A percentile compares a stretch with the other conserved stretches of the same genome.
Conservation (phyloP, 2,797 vertebrate species). For the Denticeps clupeoides region DNA sequence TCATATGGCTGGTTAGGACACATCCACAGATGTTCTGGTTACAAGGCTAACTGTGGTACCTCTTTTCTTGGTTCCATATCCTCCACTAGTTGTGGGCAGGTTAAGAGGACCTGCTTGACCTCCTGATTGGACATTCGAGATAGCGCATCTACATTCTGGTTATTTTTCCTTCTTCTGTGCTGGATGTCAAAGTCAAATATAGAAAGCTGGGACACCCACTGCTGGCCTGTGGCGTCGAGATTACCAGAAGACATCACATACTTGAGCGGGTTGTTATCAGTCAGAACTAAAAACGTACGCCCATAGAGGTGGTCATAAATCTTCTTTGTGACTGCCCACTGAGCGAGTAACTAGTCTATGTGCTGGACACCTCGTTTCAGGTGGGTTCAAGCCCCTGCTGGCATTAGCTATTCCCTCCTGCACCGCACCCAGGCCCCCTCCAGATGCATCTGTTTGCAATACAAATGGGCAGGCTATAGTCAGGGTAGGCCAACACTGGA, state of each 20-base stretch:
- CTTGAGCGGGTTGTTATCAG: conserved; percentile 29
- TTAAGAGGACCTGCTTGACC: not conserved
- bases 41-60: not conserved
- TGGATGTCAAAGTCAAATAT: conserved; percentile 22
- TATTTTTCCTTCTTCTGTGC: conserved; percentile 11
- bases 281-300: conserved; percentile 11
- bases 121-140: conserved; percentile 15
- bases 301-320: conserved; percentile 26
- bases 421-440: conserved; percentile 21
- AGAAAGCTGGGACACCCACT: conserved; percentile 18
- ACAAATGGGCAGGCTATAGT: conserved; percentile 30
- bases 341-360: conserved; percentile 18
- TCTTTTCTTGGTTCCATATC: not conserved
- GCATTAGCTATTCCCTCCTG: conserved; percentile 23
- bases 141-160: conserved; percentile 19
- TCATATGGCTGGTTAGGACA: conserved; percentile 1
- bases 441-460: conserved; percentile 26
- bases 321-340: conserved; percentile 13
- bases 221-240: conserved; percentile 19
- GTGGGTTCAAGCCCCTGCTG: conserved; percentile 23
- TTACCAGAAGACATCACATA: conserved; percentile 25
- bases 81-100: conserved; percentile 3
- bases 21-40: not conserved
- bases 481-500: conserved; percentile 25
- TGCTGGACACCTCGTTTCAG: conserved; percentile 19